Evolutionary conservation across 37 sponge, comb jelly and placozoan species (phyloP), one percentile per base, ranked within the genome.

Genomic region (Halichondria panicea): DNA sequence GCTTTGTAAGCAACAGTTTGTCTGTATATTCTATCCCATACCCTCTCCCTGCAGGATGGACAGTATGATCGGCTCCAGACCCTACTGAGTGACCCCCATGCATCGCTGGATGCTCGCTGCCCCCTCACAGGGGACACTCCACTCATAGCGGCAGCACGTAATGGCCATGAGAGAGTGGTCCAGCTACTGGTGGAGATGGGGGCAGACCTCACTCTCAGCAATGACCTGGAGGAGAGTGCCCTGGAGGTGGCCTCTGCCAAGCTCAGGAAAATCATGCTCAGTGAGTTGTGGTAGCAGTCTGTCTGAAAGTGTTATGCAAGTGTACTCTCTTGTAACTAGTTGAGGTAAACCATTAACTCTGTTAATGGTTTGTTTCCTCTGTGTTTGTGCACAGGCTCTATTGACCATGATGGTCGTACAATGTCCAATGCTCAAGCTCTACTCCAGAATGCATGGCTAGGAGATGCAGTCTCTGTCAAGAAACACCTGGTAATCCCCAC

Each of bases 361-460:
- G 11, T 31, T 64, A 9, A 31, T 64, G 4, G 39, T 64, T 12
- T 58, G 21, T 64, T 6, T 40, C 39, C 37, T 52, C 35, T 25
- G 41, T 3, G 43, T 58, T 6, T 43, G 22, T 25, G 18, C 58
- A 30, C 79, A 84, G 85, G 32, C 28, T 72, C 79, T 13, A 63
- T 84, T 58, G 4, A 32, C 13, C 79, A 84, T 65, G 79, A 71
- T 31, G 85, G 61, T 36, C 46, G 79, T 2, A 42, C 73, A 8
- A 70, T 76, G 72, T 50, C 64, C 55, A 81, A 56, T 70, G 80
- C 77, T 24, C 72, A 87, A 40, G 68, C 73, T 37, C 71, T 93
- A 24, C 74, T 93, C 43, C 82, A 89, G 43, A 50, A 91, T 30
- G 91, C 94, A 0, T 93, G 94, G 94, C 79, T 83, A 11, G 94